Conservation (phyloP, 2,113 vertebrate species). For the Miniopterus natalensis region DNA sequence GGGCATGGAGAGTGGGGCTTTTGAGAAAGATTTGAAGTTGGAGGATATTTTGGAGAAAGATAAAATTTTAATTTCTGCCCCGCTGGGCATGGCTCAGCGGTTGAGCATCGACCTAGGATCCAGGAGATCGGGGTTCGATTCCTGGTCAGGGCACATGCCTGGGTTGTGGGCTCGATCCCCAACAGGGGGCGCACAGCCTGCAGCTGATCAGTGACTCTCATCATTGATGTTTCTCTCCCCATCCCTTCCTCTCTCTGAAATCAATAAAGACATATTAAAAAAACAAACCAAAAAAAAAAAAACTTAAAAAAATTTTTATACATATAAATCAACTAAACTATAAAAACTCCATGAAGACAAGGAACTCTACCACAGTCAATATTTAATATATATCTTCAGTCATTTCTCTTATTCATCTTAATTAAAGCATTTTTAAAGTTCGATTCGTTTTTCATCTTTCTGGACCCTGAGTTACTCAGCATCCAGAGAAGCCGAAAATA, state of each 20-base stretch:
- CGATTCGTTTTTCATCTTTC: neutral
- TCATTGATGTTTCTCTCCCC: too few relatives aligned
- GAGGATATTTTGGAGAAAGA: neutral
- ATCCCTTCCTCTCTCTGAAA: too few relatives aligned
- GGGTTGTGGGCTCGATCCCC: too few relatives aligned
- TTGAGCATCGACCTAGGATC: too few relatives aligned
- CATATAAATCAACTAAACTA: neutral
- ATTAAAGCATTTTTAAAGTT: slow-evolving; percentile 15
- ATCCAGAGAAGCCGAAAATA: neutral
- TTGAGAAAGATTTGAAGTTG: neutral
- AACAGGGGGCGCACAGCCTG: too few relatives aligned
- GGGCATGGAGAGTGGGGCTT: neutral
- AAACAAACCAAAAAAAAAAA: too few relatives aligned
- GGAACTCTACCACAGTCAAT: neutral
- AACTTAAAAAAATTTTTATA: neutral
- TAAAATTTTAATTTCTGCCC: neutral
- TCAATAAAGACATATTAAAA: too few relatives aligned
- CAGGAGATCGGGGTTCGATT: too few relatives aligned
- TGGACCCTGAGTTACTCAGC: neutral
- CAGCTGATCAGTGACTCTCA: too few relatives aligned
- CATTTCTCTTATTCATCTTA: neutral
- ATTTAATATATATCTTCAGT: neutral
- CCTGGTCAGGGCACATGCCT: too few relatives aligned
- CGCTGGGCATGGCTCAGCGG: too few relatives aligned
- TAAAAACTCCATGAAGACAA: neutral